Evolutionary conservation across 2,797 vertebrate species (phyloP).

Genomic region (Ctenopoma multispine): DNA sequence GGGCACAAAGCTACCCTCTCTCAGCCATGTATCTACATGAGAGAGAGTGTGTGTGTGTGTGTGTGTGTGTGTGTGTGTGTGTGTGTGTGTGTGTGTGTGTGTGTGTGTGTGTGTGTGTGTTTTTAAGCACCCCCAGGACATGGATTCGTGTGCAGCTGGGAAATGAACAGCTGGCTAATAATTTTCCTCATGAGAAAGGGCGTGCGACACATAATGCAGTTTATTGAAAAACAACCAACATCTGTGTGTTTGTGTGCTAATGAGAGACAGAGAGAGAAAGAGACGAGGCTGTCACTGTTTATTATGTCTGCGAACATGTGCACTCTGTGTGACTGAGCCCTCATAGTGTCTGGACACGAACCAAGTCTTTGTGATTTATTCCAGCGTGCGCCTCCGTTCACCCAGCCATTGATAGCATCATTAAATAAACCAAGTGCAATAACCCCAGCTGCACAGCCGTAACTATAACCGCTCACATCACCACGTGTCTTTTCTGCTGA

Average conservation of each 20-base stretch:
- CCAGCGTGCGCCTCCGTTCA: constrained; percentile 53
- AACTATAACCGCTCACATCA: constrained; percentile 46
- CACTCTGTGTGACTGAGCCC: constrained; percentile 17
- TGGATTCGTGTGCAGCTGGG: constrained; percentile 57
- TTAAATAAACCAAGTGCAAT: constrained; percentile 70
- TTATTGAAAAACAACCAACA: constrained; percentile 64
- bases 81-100: constrained; percentile 1
- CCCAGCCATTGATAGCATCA: constrained; percentile 65
- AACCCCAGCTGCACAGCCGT: constrained; percentile 47
- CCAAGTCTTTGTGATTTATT: constrained; percentile 49
- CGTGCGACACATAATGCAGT: constrained; percentile 36
- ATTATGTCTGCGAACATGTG: constrained; percentile 31
- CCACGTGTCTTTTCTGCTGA: constrained; percentile 75
- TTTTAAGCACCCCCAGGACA: constrained; percentile 41
- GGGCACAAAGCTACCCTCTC: constrained; percentile 42
- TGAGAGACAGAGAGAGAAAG: constrained; percentile 49
- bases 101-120: constrained; percentile 1
- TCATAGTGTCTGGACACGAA: constrained; percentile 31
- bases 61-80: neutral
- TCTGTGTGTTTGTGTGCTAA: constrained; percentile 67
- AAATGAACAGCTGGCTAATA: constrained; percentile 75
- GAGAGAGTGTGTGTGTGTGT: neutral
- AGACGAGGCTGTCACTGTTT: constrained; percentile 52
- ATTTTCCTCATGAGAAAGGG: constrained; percentile 66
- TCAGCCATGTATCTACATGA: constrained; percentile 13